These are phyloP conservation scores for Carlito syrichta DNA, from an alignment of 2,113 vertebrate species.

Conservation along the genomic window DNA sequence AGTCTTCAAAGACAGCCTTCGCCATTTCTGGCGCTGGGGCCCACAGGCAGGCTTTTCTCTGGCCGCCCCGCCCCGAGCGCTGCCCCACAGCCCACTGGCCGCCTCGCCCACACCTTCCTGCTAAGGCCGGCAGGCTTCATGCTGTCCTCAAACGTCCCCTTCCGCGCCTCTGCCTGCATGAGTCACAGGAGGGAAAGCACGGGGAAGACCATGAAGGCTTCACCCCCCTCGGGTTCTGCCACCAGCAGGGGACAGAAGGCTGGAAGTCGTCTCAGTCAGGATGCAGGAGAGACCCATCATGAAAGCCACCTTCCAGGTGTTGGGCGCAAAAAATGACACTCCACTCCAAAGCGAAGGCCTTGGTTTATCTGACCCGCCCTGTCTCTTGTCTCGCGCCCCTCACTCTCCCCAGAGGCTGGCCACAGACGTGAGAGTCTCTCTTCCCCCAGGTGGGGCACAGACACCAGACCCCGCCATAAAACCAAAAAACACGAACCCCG, in stretches of 20 bases:
- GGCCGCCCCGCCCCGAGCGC: neutral
- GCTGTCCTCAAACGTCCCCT: neutral
- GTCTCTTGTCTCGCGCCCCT: neutral
- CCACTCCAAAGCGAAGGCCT: neutral
- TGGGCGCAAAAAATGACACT: neutral
- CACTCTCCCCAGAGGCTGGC: neutral
- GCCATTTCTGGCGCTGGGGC: neutral
- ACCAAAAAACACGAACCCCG: rapidly evolving
- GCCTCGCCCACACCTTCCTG: no score
- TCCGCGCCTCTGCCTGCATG: rapidly evolving
- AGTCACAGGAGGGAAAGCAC: no score
- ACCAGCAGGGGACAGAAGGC: no score
- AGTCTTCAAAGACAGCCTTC: no score
- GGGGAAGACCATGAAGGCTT: no score
- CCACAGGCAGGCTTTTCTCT: neutral
- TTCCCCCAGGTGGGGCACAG: neutral
- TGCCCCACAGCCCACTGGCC: neutral
- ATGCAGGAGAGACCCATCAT: neutral
- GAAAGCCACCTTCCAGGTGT: neutral
- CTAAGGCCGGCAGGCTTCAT: rapidly evolving
- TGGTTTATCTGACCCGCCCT: neutral
- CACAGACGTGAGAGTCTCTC: neutral
- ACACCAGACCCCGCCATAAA: neutral
- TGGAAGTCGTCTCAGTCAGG: neutral
- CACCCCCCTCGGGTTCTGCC: no score